Evolutionary conservation across 2,888 invertebrate genomes (phyloP), one percentile per base, ranked within the genome.

Genomic region (Colostygia pectinataria): DNA sequence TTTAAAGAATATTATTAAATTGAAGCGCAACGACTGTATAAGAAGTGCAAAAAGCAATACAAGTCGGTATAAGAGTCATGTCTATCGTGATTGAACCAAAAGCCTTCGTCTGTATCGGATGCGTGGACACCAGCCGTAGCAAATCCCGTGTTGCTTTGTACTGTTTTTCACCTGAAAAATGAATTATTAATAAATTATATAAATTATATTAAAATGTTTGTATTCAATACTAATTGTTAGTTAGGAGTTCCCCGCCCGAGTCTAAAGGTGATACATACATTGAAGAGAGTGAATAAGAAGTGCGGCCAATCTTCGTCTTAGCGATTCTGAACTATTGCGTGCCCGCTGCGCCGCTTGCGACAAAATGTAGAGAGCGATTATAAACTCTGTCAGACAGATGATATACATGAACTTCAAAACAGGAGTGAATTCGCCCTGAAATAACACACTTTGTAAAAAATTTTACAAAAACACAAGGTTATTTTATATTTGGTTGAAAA

Each of bases 1-100:
- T 8, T 10, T 34, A 46, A 7, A 46, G 9, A 14, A 51, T 13
- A 41, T 51, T 31, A 32, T 31, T 45, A 9, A 42, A 75, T 47
- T 82, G 83, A 13, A 83, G 38, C 0, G 72, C 71, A 1, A 79
- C 70, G 1, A 82, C 71, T 1, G 80, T 75, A 45, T 81, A 79
- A 0, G 80, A 68, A 0, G 73, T 72, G 47, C 79, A 71, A 29
- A 81, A 61, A 7, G 72, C 66, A 1, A 80, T 51, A 20, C 69
- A 68, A 0, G 65, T 66, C 0, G 81, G 82, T 2, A 80, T 41
- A 24, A 82, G 53, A 0, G 69, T 61, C 81, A 82, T 81, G 55
- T 80, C 45, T 8, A 83, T 58, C 7, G 54, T 27, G 7, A 75
- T 39, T 2, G 62, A 57, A 1, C 77, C 79, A 14, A 69, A 72